Evolutionary conservation across 1,140 invertebrate genomes (phyloP).

Genomic region (Leptoteleia sp.): DNA sequence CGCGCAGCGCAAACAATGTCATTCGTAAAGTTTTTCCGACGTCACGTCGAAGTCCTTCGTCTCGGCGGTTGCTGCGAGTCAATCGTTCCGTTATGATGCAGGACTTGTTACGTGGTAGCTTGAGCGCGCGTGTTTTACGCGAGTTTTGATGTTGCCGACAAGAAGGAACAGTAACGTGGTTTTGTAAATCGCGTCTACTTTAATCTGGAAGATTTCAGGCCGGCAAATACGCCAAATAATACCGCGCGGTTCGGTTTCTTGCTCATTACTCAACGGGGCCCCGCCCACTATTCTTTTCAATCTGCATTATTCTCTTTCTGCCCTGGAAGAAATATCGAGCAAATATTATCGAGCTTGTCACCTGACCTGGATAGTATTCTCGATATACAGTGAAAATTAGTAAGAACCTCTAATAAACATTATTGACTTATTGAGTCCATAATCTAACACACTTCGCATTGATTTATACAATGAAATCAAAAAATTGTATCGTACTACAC

Average conservation of each 20-base stretch:
- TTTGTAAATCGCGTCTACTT: constrained; percentile 65
- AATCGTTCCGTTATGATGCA: constrained; percentile 68
- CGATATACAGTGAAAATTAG: too few relatives aligned
- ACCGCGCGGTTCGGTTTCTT: constrained; percentile 46
- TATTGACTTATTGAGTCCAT: too few relatives aligned
- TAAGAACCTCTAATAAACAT: too few relatives aligned
- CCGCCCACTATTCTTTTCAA: too few relatives aligned
- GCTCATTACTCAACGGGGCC: neutral
- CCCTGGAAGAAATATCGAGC: too few relatives aligned
- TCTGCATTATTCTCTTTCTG: too few relatives aligned
- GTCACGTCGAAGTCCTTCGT: constrained; percentile 26
- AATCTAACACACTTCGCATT: too few relatives aligned
- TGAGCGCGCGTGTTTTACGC: constrained; percentile 50
- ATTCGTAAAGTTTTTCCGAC: constrained; percentile 63
- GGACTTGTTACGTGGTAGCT: constrained; percentile 55
- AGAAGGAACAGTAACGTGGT: constrained; percentile 50
- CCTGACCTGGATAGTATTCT: too few relatives aligned
- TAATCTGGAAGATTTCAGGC: constrained; percentile 52
- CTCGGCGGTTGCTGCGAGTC: constrained; percentile 32
- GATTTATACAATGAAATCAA: too few relatives aligned
- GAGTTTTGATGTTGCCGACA: constrained; percentile 67
- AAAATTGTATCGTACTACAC: too few relatives aligned
- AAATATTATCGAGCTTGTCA: too few relatives aligned
- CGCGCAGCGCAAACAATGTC: constrained; percentile 58
- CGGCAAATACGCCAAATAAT: constrained; percentile 43